Evolutionary conservation across 2,888 invertebrate genomes (phyloP).

Genomic region (Eustalomyia histrio): DNA sequence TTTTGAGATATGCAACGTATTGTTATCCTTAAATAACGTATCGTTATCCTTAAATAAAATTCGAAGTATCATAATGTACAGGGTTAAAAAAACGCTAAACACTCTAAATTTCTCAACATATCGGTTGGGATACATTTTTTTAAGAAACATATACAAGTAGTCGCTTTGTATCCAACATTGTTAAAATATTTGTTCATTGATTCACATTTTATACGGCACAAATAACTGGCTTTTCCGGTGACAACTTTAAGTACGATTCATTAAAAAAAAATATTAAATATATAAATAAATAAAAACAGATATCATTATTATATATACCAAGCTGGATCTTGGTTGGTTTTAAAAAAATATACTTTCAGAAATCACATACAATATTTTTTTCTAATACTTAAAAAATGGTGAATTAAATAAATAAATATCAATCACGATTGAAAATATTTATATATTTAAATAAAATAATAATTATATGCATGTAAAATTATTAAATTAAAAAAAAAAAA

Average conservation of each 20-base stretch:
- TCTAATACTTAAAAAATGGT: background rate
- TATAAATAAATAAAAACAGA: too few relatives aligned
- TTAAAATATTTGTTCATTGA: constrained; percentile 32
- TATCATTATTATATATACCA: constrained; percentile 31
- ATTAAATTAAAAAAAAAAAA: background rate
- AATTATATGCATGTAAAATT: background rate
- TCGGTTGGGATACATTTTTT: too few relatives aligned
- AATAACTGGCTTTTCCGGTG: constrained; percentile 67
- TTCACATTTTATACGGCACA: constrained; percentile 62
- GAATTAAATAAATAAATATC: background rate
- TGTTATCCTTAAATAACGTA: too few relatives aligned
- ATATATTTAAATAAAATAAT: constrained; percentile 3
- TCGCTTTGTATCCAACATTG: too few relatives aligned
- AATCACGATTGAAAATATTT: constrained; percentile 1
- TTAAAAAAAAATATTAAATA: too few relatives aligned
- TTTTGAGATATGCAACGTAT: too few relatives aligned
- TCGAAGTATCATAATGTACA: too few relatives aligned
- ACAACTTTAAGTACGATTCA: constrained; percentile 42
- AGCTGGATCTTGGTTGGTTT: constrained; percentile 65
- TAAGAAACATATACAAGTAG: too few relatives aligned
- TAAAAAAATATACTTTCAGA: background rate
- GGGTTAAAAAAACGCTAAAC: too few relatives aligned
- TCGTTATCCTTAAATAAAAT: too few relatives aligned
- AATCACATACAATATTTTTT: constrained; percentile 5
- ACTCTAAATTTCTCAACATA: too few relatives aligned